Base-by-base conservation (phyloP, 2,888 invertebrate species). In the Meiosimyza decipiens region DNA sequence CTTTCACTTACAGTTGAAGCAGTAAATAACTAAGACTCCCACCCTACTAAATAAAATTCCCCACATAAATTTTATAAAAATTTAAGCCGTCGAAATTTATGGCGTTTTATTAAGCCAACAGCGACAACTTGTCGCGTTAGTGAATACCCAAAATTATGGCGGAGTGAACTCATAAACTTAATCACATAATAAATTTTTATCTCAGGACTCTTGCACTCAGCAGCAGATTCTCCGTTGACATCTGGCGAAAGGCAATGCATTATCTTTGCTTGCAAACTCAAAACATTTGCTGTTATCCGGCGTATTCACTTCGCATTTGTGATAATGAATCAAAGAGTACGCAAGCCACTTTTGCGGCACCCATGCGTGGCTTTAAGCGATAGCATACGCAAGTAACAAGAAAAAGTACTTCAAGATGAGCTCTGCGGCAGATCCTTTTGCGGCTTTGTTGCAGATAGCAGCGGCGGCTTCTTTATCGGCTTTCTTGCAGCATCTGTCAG, bases 31-130 rank as follows among this genome's bases (percentile, higher is more conserved):
- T 2, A 28, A 4, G 28, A 28, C 28, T 28, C 0, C 28, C 28
- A 28, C 62, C 40, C 62, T 40, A 28, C 13, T 9, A 28, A 50
- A 6, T 49, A 64, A 22, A 33, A 52, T 65, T 52, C 50, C 28
- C 50, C 52, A 15, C 65, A 65, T 65, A 65, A 65, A 52, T 65
- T 65, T 52, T 28, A 40, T 40, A 40, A 40, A 40, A 52, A 33
- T 33, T 65, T 65, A 65, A 65, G 11, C 15, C 51, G 15, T 33
- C 28, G 2, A 33, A 60, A 40, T 40, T 13, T n/a, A 13, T 60
- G n/a, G 33, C 33, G 9, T 60, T 33, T 40, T 7, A 12, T 60
- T 60, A 18, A 60, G 28, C 60, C 1, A 5, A 33, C 13, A 7
- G 40, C 15, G 11, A 60, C 13, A 60, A n/a, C 40, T 4, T n/a